Percentiles rank a stretch among this genome's conserved stretches.
Conservation (phyloP, 2,888 invertebrate species). For the Tuta absoluta region DNA sequence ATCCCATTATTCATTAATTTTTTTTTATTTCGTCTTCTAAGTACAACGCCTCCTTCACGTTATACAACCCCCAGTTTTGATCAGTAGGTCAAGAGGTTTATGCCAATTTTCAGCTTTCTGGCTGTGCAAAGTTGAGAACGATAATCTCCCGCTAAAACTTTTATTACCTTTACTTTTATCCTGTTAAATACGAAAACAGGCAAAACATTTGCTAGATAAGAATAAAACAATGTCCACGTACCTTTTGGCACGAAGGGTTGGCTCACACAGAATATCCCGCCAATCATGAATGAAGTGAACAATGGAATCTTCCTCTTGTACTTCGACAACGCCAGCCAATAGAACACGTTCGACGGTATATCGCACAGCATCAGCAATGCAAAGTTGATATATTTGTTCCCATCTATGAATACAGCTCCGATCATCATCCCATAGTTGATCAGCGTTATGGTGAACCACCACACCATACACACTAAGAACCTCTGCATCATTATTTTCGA, state of each 20-base stretch:
- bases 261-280: constrained; percentile 66
- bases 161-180: too few species aligned
- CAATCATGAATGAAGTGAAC: constrained; percentile 62
- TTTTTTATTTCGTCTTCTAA: too few species aligned
- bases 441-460: constrained; percentile 75
- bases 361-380: constrained; percentile 73
- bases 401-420: constrained; percentile 70
- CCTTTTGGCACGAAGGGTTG: constrained; percentile 72
- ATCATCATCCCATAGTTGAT: constrained; percentile 79
- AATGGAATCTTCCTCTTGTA: constrained; percentile 66
- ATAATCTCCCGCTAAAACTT: too few species aligned
- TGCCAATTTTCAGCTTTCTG: too few species aligned
- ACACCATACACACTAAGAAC: constrained; percentile 69
- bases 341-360: constrained; percentile 70
- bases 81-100: too few species aligned
- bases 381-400: constrained; percentile 74
- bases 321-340: constrained; percentile 68
- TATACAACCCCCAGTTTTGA: too few species aligned
- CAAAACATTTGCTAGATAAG: too few species aligned
- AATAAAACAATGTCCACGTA: constrained; percentile 34
- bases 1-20: too few species aligned
- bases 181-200: too few species aligned
- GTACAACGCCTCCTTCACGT: too few species aligned
- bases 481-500: constrained; percentile 71
- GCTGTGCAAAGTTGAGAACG: too few species aligned